Percentiles rank a stretch among this genome's conserved stretches.
Evolutionary conservation across 2,888 invertebrate species (phyloP).

Genomic region (Tiliacea citrago): DNA sequence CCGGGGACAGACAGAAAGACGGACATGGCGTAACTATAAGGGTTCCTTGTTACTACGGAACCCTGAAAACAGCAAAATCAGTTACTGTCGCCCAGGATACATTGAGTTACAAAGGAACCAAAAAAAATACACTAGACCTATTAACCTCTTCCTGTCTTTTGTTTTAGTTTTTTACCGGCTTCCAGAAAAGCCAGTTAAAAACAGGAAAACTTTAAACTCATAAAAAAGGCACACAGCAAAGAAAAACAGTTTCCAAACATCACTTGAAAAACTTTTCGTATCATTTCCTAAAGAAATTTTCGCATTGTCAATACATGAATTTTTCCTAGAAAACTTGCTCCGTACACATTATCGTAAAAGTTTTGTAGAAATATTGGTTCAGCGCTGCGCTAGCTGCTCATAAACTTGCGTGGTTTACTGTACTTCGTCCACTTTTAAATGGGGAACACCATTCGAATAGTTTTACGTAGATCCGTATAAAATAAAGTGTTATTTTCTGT

Average conservation of each 20-base stretch:
- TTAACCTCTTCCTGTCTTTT: not conserved
- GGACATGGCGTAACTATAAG: no score
- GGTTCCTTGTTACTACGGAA: no score
- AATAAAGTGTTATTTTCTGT: constrained; percentile 26
- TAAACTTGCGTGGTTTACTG: constrained; percentile 58
- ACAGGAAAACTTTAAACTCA: not conserved
- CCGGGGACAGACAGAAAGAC: no score
- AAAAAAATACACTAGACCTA: not conserved
- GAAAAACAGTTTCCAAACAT: constrained; percentile 11
- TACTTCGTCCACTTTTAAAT: constrained; percentile 48
- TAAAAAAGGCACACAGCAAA: not conserved
- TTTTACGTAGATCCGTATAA: constrained; percentile 27
- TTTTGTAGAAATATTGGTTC: constrained; percentile 59
- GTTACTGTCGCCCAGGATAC: not conserved
- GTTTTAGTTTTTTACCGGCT: not conserved
- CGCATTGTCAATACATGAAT: constrained; percentile 40
- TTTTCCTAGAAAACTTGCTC: constrained; percentile 44
- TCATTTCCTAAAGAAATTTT: constrained; percentile 4
- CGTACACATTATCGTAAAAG: constrained; percentile 49
- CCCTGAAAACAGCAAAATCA: no score
- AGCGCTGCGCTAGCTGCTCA: constrained; percentile 34
- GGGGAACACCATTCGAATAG: constrained; percentile 23
- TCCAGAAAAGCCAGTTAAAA: not conserved
- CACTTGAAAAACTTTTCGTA: constrained; percentile 14
- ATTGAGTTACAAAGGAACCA: not conserved